Evolutionary conservation across 2,888 invertebrate species (phyloP).

Genomic region (Syrphus vitripennis): DNA sequence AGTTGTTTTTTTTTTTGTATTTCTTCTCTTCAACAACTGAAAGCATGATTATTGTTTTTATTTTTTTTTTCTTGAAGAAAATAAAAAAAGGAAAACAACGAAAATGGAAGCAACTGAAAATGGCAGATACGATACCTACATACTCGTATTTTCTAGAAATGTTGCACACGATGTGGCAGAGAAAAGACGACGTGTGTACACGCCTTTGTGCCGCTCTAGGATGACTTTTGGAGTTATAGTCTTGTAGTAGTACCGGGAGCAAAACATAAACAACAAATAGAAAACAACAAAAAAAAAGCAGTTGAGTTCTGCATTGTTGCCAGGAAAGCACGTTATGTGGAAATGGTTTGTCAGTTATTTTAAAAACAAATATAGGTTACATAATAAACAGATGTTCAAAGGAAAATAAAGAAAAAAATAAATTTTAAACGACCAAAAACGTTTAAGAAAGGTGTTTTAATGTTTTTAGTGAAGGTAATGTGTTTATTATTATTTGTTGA

Average conservation of each 20-base stretch:
- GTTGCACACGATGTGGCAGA: constrained; percentile 30
- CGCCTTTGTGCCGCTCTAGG: constrained; percentile 36
- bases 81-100: not conserved
- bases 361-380: not conserved
- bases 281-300: not conserved
- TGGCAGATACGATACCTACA: no score
- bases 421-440: not conserved
- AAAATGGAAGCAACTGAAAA: constrained; percentile 7
- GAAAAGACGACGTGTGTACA: constrained; percentile 39
- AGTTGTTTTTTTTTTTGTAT: not conserved
- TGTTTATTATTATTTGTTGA: not conserved
- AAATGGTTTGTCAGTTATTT: not conserved
- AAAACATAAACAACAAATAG: constrained; percentile 30
- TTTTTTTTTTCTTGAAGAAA: no score
- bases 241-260: constrained; percentile 32
- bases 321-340: not conserved
- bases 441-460: not conserved
- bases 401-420: not conserved
- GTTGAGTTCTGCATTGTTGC: not conserved
- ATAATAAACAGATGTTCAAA: constrained; percentile 5
- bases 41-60: constrained; percentile 8
- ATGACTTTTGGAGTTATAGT: no score
- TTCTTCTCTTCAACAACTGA: constrained; percentile 11
- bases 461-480: no score
- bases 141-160: no score